Base-by-base conservation (phyloP, 2,797 vertebrate genomes). In the Cyclura pinguis region DNA sequence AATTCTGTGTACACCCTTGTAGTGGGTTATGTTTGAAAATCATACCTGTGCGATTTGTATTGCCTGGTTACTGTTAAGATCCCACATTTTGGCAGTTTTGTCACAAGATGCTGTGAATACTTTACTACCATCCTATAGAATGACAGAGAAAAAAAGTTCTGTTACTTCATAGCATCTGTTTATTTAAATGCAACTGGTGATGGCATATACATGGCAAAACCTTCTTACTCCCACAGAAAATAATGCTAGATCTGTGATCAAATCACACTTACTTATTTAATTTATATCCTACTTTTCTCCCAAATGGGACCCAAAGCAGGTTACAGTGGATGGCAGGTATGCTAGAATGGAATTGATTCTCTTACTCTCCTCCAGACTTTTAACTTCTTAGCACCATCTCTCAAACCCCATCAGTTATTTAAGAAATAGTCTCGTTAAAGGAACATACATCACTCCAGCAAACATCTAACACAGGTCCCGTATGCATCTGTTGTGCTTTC, bases 31-130 rank as follows among this genome's bases (percentile, higher is more conserved):
- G 14, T 77, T 83, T 83, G 59, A 69, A 59, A 50, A 72, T n/a
- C 8, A 73, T 95, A 99, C 99, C 97, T 99, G 99, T 92, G 99
- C 99, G 42, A 99, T 99, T 97, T 99, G 99, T 96, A 99, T 98
- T 1, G 99, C 98, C 92, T 99, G 99, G 89, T 99, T 99, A 93
- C 98, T 99, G 96, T 99, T 99, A 84, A 99, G 98, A 97, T 99
- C 99, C 99, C 99, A 99, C 99, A 99, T 99, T 97, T 99, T 99
- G 88, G 99, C 99, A 29, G 99, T 99, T 98, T 99, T 99, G 96
- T 99, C 99, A 97, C 99, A 99, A 0, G 99, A 99, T 24, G 98
- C 99, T 86, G 99, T 99, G 94, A 99, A 99, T 52, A 99, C 99
- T 98, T 99, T 99, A 97, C 98, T 99, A 64, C 99, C 99, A 93